These are phyloP conservation scores for Leucoraja ocellata DNA, from an alignment of 2,797 vertebrate species.

Conservation along the genomic window DNA sequence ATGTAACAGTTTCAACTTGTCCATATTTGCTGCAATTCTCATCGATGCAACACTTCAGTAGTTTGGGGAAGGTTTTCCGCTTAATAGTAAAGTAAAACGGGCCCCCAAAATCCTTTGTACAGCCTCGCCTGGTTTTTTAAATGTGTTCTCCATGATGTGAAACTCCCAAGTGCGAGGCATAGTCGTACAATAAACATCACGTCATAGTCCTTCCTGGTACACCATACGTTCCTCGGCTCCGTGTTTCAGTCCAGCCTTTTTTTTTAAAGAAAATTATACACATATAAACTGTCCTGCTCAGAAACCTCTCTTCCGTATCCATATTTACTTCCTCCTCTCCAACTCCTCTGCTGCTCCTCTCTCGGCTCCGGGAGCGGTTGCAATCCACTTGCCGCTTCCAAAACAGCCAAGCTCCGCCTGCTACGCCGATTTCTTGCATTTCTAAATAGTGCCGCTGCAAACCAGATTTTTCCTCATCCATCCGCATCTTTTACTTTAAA, in stretches of 20 bases:
- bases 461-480: conserved; percentile 24
- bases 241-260: background rate
- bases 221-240: background rate
- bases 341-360: background rate
- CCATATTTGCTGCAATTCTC: background rate
- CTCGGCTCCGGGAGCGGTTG: background rate
- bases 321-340: background rate
- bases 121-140: background rate
- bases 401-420: conserved; percentile 24
- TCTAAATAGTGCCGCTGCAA: background rate
- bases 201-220: background rate
- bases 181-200: background rate
- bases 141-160: background rate
- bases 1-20: background rate
- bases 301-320: background rate
- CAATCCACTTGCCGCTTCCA: background rate
- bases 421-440: background rate
- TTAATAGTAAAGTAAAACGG: background rate
- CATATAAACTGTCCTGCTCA: background rate
- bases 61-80: background rate
- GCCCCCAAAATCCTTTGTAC: background rate
- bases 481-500: background rate
- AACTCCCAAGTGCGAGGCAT: background rate
- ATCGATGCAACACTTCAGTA: background rate
- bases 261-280: background rate